phyloP scores from a whole-genome alignment of 2,888 invertebrate species.

The Drosophila nr. perissopoda region DNA sequence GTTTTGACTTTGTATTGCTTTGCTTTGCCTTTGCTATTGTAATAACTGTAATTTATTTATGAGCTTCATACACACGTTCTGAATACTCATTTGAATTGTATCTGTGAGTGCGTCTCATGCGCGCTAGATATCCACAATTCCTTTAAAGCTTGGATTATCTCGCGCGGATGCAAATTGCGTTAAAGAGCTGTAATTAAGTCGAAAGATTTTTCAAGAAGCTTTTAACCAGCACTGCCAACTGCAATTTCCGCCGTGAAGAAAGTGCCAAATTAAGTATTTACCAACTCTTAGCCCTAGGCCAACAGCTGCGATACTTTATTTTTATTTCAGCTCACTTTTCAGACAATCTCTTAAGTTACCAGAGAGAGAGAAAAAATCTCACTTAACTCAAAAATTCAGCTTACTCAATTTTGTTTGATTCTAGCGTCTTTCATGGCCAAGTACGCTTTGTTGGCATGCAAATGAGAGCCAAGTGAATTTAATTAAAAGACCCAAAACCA shows the following conservation, averaged over 20 bases:
- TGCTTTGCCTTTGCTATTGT: constrained; percentile 16
- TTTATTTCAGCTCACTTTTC: neutral
- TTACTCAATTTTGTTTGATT: neutral
- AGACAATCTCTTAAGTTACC: neutral
- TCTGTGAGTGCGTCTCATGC: constrained; percentile 34
- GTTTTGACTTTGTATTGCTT: constrained; percentile 21
- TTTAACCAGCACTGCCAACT: constrained; percentile 28
- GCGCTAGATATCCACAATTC: constrained; percentile 31
- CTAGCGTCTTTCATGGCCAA: constrained; percentile 59
- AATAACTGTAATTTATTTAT: constrained; percentile 73
- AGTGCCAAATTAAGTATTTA: constrained; percentile 38
- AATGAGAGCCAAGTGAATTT: constrained; percentile 58
- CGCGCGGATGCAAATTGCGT: constrained; percentile 38
- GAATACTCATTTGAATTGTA: constrained; percentile 30
- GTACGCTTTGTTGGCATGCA: constrained; percentile 47
- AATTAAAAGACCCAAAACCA: constrained; percentile 54
- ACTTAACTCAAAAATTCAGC: constrained; percentile 1
- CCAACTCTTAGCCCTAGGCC: constrained; percentile 39
- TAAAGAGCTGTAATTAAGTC: constrained; percentile 62
- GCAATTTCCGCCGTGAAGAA: constrained; percentile 41
- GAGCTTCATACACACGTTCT: constrained; percentile 58
- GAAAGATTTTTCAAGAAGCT: constrained; percentile 22
- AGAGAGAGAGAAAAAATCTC: constrained; percentile 10
- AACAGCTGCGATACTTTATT: constrained; percentile 12
- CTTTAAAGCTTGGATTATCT: constrained; percentile 11